These are phyloP conservation scores for Drosophila lini DNA, from an alignment of 1,140 invertebrate species.

Conservation along the genomic window DNA sequence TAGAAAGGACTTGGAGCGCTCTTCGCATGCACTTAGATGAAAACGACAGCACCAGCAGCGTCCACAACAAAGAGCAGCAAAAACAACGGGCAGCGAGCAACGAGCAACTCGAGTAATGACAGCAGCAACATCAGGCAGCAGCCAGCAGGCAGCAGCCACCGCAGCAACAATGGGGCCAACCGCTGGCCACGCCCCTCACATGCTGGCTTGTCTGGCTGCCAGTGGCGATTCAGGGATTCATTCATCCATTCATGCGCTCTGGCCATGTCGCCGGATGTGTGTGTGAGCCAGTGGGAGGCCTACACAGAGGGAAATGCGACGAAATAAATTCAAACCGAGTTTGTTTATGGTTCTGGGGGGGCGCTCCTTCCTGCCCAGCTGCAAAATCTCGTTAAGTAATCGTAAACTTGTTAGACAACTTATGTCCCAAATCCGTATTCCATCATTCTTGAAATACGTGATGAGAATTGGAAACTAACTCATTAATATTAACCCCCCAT, in stretches of 20 bases:
- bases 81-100: conserved; percentile 33
- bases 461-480: conserved; percentile 10
- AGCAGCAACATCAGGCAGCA: conserved; percentile 43
- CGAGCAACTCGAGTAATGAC: conserved; percentile 68
- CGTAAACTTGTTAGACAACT: conserved; percentile 9
- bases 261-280: conserved; percentile 49
- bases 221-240: conserved; percentile 70
- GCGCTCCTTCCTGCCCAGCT: neutral
- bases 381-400: conserved; percentile 5
- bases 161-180: conserved; percentile 67
- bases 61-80: conserved; percentile 45
- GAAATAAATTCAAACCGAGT: neutral
- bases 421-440: conserved; percentile 9
- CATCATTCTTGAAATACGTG: conserved; percentile 16
- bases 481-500: conserved; percentile 2
- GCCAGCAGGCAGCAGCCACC: conserved; percentile 36
- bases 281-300: conserved; percentile 18
- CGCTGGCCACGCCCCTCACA: conserved; percentile 70
- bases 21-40: conserved; percentile 79
- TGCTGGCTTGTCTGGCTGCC: conserved; percentile 59
- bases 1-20: conserved; percentile 69
- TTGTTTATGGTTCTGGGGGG: neutral
- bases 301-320: conserved; percentile 31
- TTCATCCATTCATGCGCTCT: conserved; percentile 76
- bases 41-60: conserved; percentile 67